Percentiles rank a stretch among this genome's conserved stretches.
Conservation (phyloP, 2,113 vertebrate species). For the Clinocottus analis region DNA sequence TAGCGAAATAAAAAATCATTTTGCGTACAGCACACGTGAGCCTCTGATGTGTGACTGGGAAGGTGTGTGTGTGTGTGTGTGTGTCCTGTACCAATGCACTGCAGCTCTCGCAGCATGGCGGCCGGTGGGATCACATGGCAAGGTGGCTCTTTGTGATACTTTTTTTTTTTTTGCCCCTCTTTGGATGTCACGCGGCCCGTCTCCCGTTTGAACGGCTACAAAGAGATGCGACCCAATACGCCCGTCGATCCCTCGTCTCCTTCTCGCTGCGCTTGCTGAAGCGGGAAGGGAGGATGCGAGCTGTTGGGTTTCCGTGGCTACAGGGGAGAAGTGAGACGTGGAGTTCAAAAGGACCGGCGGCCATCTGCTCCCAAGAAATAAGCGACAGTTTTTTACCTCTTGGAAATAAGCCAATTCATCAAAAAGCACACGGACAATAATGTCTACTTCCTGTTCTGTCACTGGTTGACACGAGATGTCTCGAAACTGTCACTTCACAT, state of each 20-base stretch:
- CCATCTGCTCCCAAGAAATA: too few species aligned
- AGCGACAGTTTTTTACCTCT: too few species aligned
- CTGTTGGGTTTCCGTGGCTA: neutral
- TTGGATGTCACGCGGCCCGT: neutral
- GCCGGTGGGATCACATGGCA: slow-evolving; percentile 2
- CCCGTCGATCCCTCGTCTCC: neutral
- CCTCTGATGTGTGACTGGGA: neutral
- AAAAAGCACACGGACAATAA: neutral
- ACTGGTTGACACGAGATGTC: neutral
- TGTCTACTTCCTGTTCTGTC: neutral
- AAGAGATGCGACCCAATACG: neutral
- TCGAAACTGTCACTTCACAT: neutral
- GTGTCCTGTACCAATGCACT: neutral
- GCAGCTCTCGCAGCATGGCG: neutral
- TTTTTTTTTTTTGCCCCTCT: slow-evolving; percentile 6
- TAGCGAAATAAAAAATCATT: neutral
- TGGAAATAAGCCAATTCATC: too few species aligned
- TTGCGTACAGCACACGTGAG: neutral
- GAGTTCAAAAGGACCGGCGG: neutral
- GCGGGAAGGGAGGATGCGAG: neutral
- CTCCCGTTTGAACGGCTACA: slow-evolving; percentile 7
- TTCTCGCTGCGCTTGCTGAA: slow-evolving; percentile 1
- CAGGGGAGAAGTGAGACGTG: neutral
- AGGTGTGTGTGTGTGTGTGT: neutral
- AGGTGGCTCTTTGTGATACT: slow-evolving; percentile 12